Base-by-base conservation (phyloP, 2,888 invertebrate species). In the Melangyna quadrimaculata region DNA sequence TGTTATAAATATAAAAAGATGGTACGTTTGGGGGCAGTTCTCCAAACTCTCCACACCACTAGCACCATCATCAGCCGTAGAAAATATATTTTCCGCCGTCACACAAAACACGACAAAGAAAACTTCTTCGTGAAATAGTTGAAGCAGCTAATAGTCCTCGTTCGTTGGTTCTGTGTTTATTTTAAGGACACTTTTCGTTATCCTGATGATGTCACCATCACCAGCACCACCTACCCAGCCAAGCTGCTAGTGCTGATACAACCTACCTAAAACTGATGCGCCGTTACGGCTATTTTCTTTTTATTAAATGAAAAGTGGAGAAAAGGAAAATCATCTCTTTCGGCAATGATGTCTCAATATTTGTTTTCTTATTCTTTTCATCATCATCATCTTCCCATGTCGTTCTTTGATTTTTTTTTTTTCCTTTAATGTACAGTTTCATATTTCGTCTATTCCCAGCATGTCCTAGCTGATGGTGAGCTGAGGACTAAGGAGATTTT, bases 281-380 rank as follows among this genome's bases (percentile, higher is more conserved):
- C 83, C 61, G 67, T 75, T 72, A 73, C 65, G 86, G 67, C 75
- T 84, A 75, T 84, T 84, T 84, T 80, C 75, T 71, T 84, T 84
- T 75, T 80, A 80, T 84, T 84, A 80, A 84, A 84, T 84, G 75
- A 75, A 84, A 79, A 80, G 67, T 75, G 51, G 29, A 82, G 53
- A 45, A 37, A 40, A 29, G 10, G 22, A 75, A 40, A 71, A 84
- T 72, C 72, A 78, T 53, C 73, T 78, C 35, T 51, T 67, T 78
- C 63, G 79, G 63, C 83, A 74, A 74, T 75, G 70, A 79, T 84
- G 79, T 79, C 72, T 69, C 72, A 86, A 86, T 73, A 73, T 81
- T 61, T 75, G 40, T 69, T 67, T 43, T 43, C 48, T 69, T 48
- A 17, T 32, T 27, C 10, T 19, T 43, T 35, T 48, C 37, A 27